These are phyloP conservation scores for Erythrocercus mccallii DNA, from an alignment of 2,113 vertebrate genomes.

Conservation along the genomic window DNA sequence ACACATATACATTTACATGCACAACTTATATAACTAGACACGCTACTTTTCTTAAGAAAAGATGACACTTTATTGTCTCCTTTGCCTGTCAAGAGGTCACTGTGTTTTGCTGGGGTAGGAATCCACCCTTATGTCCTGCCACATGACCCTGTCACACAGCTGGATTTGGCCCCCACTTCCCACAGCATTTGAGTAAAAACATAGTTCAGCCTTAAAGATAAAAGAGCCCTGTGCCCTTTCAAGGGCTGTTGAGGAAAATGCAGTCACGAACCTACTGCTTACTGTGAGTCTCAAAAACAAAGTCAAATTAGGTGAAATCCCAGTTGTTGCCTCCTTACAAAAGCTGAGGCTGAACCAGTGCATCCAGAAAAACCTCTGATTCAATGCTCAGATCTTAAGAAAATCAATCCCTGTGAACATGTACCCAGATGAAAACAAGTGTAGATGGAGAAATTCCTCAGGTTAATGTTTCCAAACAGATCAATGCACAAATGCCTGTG, in stretches of 20 bases:
- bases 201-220: background rate
- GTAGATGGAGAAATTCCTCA: constrained; percentile 10
- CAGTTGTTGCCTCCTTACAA: background rate
- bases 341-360: background rate
- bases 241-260: background rate
- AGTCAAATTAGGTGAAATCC: constrained; percentile 11
- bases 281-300: background rate
- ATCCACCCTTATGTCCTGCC: background rate
- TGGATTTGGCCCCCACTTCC: background rate
- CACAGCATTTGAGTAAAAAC: background rate
- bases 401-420: constrained; percentile 27
- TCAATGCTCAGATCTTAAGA: background rate
- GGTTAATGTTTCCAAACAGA: constrained; percentile 49
- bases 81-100: background rate
- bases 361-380: constrained; percentile 22
- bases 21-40: background rate
- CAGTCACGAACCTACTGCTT: background rate
- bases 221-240: background rate
- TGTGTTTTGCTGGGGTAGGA: background rate
- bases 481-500: constrained; percentile 1
- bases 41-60: background rate
- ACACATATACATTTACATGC: background rate
- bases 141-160: background rate
- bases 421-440: constrained; percentile 27
- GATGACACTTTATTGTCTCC: accelerated